phyloP scores from a whole-genome alignment of 2,113 vertebrate genomes.

The Phainopepla nitens region DNA sequence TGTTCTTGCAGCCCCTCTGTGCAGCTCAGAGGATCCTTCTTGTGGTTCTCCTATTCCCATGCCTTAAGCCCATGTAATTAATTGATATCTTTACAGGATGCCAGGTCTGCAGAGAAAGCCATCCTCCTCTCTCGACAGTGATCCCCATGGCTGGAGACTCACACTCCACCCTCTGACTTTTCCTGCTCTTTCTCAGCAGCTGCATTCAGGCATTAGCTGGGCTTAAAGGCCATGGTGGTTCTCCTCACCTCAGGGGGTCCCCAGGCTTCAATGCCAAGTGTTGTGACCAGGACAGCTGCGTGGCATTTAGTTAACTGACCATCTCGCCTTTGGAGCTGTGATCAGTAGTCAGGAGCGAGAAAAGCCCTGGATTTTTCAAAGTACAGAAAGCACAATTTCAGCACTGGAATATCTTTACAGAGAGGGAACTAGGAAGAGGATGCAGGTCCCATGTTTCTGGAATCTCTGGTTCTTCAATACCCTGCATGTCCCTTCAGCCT shows the following conservation, averaged over 20 bases:
- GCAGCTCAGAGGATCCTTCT: not conserved
- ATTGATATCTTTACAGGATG: not conserved
- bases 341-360: not conserved
- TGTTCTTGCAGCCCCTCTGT: not conserved
- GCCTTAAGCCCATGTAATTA: not conserved
- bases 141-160: not conserved
- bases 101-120: fast-evolving
- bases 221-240: not conserved
- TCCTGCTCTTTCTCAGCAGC: not conserved
- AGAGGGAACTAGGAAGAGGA: not conserved
- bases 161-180: not conserved
- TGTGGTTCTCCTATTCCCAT: not conserved
- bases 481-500: not conserved
- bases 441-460: not conserved
- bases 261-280: not conserved
- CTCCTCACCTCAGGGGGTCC: not conserved
- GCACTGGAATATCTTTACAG: not conserved
- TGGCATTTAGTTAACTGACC: not conserved
- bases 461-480: not conserved
- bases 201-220: not conserved
- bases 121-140: not conserved
- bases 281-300: not conserved
- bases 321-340: not conserved
- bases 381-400: not conserved
- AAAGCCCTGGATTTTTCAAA: not conserved